These are phyloP conservation scores for Knipowitschia caucasica DNA, from an alignment of 2,797 vertebrate genomes.

Conservation along the genomic window DNA sequence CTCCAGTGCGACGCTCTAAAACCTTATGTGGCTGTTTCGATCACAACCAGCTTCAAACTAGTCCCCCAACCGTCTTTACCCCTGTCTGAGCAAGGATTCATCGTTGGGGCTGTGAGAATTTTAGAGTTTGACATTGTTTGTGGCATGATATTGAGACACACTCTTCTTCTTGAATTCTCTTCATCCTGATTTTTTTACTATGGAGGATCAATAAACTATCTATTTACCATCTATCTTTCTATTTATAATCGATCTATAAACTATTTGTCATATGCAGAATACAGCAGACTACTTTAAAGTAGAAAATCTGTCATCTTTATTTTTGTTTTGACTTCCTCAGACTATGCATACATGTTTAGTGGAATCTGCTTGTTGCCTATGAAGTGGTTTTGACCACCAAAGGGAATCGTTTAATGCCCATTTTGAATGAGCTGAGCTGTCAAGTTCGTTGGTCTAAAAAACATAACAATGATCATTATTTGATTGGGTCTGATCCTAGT, in stretches of 20 bases:
- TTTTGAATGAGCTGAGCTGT: too few species aligned
- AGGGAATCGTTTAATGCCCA: background rate
- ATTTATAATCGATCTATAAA: too few species aligned
- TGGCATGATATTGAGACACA: background rate
- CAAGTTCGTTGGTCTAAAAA: too few species aligned
- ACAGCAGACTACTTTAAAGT: background rate
- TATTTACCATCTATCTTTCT: constrained; percentile 1
- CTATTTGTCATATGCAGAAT: background rate
- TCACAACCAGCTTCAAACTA: constrained; percentile 36
- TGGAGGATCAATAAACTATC: too few species aligned
- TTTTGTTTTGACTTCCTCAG: background rate
- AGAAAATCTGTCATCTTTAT: background rate
- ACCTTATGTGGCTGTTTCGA: constrained; percentile 25
- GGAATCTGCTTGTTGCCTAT: too few species aligned
- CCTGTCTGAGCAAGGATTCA: constrained; percentile 1
- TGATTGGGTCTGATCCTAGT: too few species aligned
- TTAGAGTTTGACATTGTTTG: constrained; percentile 4
- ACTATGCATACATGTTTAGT: background rate
- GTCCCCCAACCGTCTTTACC: constrained; percentile 16
- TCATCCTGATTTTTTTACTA: background rate
- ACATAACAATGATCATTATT: too few species aligned
- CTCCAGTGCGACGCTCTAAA: constrained; percentile 11
- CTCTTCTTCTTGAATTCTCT: background rate
- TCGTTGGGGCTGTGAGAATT: background rate
- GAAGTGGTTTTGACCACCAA: background rate